Conservation (phyloP, 2,888 invertebrate species). For the Diloba caeruleocephala region DNA sequence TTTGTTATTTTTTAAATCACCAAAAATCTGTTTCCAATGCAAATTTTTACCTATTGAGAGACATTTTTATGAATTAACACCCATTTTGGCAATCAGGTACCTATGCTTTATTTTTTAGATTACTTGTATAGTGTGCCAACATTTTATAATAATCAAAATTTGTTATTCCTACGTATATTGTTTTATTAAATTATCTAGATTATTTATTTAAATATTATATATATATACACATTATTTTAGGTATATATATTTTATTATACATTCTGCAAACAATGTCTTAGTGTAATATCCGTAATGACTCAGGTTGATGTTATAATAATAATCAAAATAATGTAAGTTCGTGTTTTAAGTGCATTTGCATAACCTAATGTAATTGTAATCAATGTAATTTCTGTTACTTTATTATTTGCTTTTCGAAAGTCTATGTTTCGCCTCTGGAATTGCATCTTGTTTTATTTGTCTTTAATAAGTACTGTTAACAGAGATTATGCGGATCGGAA, state of each 20-base stretch:
- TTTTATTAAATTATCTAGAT: slow-evolving; percentile 13
- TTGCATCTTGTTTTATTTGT: slow-evolving; percentile 23
- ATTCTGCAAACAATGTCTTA: slow-evolving; percentile 14
- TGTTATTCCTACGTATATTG: slow-evolving; percentile 21
- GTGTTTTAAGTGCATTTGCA: slow-evolving; percentile 33
- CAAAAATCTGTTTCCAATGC: slow-evolving; percentile 5
- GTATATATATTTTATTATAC: slow-evolving; percentile 13
- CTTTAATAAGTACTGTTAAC: slow-evolving; percentile 4
- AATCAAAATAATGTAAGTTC: slow-evolving; percentile 34
- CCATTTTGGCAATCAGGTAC: slow-evolving; percentile 15
- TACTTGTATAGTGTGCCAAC: slow-evolving; percentile 39
- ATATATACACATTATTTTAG: slow-evolving; percentile 21
- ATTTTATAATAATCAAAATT: slow-evolving; percentile 33
- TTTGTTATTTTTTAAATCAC: slow-evolving; percentile 6
- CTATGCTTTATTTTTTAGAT: slow-evolving; percentile 23
- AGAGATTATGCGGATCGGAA: not conserved
- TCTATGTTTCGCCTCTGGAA: slow-evolving; percentile 20
- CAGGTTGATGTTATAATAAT: slow-evolving; percentile 34
- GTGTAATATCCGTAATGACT: slow-evolving; percentile 11
- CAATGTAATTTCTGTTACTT: slow-evolving; percentile 2
- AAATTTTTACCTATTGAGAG: no score
- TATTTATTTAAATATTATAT: slow-evolving; percentile 21
- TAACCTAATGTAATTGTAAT: slow-evolving; percentile 25
- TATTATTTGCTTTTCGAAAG: not conserved
- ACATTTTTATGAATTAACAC: slow-evolving; percentile 8